phyloP scores from a whole-genome alignment of 1,140 invertebrate species.

The Drosophila athabasca region DNA sequence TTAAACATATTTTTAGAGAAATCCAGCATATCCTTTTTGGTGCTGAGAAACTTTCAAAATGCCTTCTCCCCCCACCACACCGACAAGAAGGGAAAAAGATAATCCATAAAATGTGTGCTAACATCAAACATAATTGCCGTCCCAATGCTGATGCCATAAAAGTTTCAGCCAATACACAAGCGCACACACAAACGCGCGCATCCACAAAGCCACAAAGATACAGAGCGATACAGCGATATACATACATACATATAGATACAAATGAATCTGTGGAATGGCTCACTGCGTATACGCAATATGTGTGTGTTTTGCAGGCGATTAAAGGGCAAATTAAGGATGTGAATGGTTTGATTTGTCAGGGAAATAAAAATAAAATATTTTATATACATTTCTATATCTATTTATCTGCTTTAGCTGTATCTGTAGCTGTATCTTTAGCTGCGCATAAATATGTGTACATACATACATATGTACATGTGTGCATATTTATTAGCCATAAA shows the following conservation, averaged over 20 bases:
- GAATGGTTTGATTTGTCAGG: slow-evolving; percentile 28
- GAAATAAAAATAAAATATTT: slow-evolving; percentile 35
- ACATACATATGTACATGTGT: too few relatives aligned
- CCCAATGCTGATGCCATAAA: slow-evolving; percentile 32
- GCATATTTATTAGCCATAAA: slow-evolving; percentile 50
- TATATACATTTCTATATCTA: background rate
- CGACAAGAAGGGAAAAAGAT: slow-evolving; percentile 10
- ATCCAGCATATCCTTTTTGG: background rate
- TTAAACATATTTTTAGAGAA: background rate
- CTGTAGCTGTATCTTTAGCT: too few relatives aligned
- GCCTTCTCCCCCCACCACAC: too few relatives aligned
- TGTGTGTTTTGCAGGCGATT: slow-evolving; percentile 23
- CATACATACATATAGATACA: too few relatives aligned
- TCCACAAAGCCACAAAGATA: too few relatives aligned
- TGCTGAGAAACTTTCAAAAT: too few relatives aligned
- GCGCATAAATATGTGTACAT: background rate
- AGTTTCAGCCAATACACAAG: slow-evolving; percentile 8
- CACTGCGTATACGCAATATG: slow-evolving; percentile 30
- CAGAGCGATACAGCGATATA: background rate
- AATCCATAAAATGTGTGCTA: slow-evolving; percentile 40
- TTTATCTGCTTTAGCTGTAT: too few relatives aligned
- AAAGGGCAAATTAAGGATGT: slow-evolving; percentile 24
- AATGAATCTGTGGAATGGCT: too few relatives aligned
- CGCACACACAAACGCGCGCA: slow-evolving; percentile 8
- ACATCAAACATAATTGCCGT: slow-evolving; percentile 45